Conservation (phyloP, 2,113 vertebrate species). For the Mobula birostris region DNA sequence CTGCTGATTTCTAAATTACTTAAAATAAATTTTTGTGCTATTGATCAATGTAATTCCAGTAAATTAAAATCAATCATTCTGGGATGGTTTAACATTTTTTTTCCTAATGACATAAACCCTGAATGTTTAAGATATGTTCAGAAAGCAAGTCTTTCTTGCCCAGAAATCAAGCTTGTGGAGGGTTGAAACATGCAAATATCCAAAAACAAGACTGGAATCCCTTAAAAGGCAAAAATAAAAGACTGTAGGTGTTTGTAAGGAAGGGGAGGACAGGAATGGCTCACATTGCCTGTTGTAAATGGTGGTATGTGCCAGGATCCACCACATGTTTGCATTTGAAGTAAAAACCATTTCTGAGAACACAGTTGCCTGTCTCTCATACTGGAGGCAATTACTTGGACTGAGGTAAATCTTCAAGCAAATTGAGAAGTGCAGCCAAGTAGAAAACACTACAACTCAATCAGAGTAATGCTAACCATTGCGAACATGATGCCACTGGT, state of each 20-base stretch:
- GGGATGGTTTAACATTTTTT: background rate
- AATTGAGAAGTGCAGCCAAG: background rate
- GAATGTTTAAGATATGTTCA: background rate
- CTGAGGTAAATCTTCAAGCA: background rate
- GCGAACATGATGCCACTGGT: background rate
- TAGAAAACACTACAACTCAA: background rate
- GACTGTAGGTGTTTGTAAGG: conserved; percentile 15
- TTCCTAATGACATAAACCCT: background rate
- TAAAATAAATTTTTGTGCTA: background rate
- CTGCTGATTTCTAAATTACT: background rate
- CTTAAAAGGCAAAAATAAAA: background rate
- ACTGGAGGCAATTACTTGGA: background rate
- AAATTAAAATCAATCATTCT: background rate
- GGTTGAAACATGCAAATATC: background rate
- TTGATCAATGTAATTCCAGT: background rate
- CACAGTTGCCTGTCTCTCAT: background rate
- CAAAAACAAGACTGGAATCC: conserved; percentile 18
- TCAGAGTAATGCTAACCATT: background rate
- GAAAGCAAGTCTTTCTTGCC: no score
- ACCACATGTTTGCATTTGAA: conserved; percentile 25
- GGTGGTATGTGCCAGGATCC: conserved; percentile 4
- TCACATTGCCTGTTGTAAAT: background rate
- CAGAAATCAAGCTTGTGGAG: background rate
- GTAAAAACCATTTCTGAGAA: conserved; percentile 24
- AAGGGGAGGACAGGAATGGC: background rate